Evolutionary conservation across 2,888 invertebrate genomes (phyloP), one percentile per base, ranked within the genome.

Genomic region (Aphidius colemani): DNA sequence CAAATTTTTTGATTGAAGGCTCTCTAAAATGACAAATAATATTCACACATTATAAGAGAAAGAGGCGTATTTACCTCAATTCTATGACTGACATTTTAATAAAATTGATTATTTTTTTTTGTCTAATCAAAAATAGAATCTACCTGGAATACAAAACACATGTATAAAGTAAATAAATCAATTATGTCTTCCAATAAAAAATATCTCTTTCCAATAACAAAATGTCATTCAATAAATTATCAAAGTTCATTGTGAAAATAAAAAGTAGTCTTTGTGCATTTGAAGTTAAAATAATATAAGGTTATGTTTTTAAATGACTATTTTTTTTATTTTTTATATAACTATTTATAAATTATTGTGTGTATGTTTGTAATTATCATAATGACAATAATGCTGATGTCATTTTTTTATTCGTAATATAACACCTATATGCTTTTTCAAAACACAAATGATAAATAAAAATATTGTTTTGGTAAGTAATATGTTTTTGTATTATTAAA

Each of bases 101-200:
- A 30, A 30, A 30, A 30, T 30, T 30, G 30, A 30, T 30, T 30
- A 30, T 30, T 30, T 30, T 30, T 30, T 30, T 30, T 30, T 30
- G 1, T 30, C 1, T 30, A 30, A 55, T 61, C 55, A 55, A n/a
- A 61, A 61, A 48, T 61, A 55, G 55, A 48, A 13, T 11, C 56
- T 30, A 49, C 30, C 50, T 18, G 48, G 43, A 49, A 56, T 43
- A 10, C 7, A 18, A 57, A 46, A 48, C 6, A 13, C 48, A 3
- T 18, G 4, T 39, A 18, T 49, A 41, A 30, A 61, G 49, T 49
- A n/a, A n/a, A 49, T 61, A 50, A 61, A 55, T 61, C 56, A 61
- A 61, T 49, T 49, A 49, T 48, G 61, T 61, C 61, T 61, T 61
- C 61, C 61, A 39, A n/a, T 7, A 56, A 46, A 18, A 56, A 56